These are phyloP conservation scores for Dissostichus mawsoni DNA, from an alignment of 2,113 vertebrate species.

Conservation along the genomic window DNA sequence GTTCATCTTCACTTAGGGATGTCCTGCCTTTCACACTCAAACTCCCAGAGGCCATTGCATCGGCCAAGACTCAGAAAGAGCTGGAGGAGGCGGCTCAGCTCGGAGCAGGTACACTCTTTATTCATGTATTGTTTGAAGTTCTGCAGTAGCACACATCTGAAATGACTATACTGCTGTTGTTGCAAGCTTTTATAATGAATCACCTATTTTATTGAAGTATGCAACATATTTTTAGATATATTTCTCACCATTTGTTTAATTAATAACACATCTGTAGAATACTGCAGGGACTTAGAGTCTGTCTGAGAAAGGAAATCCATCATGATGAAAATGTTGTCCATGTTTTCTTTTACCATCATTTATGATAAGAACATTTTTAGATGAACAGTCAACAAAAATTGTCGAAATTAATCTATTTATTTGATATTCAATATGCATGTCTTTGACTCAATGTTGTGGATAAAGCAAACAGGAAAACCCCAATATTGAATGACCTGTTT, in stretches of 20 bases:
- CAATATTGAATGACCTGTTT: not conserved
- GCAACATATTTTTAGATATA: not conserved
- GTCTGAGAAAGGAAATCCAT: too few relatives aligned
- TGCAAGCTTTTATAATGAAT: not conserved
- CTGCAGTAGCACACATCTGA: not conserved
- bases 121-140: not conserved
- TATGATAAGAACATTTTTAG: too few relatives aligned
- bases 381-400: too few relatives aligned
- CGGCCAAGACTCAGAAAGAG: slow-evolving; percentile 91
- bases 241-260: not conserved
- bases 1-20: slow-evolving; percentile 84
- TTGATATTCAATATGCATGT: too few relatives aligned
- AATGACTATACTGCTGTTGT: not conserved
- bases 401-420: too few relatives aligned
- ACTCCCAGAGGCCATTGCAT: slow-evolving; percentile 90
- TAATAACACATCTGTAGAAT: not conserved
- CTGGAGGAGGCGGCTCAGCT: slow-evolving; percentile 92
- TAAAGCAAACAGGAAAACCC: not conserved
- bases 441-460: too few relatives aligned
- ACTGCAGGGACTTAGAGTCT: not conserved
- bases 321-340: too few relatives aligned
- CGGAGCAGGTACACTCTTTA: slow-evolving; percentile 87
- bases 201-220: not conserved
- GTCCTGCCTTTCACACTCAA: slow-evolving; percentile 93
- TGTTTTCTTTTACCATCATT: too few relatives aligned